Percentiles rank a stretch among this genome's conserved stretches.
phyloP scores from a whole-genome alignment of 1,140 invertebrate genomes.

The Ganaspis sp. region DNA sequence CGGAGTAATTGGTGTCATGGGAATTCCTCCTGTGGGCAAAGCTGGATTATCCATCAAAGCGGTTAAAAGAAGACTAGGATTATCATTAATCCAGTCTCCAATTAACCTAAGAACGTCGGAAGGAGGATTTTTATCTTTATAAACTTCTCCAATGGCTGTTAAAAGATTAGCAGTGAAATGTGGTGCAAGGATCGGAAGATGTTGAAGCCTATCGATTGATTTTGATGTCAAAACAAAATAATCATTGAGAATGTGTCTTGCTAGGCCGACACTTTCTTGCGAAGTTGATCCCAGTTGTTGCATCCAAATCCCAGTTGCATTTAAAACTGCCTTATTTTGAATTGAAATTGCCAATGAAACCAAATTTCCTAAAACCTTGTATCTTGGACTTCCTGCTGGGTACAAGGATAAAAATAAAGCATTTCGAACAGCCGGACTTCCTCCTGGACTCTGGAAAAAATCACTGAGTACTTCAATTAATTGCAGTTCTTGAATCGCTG shows the following conservation, averaged over 20 bases:
- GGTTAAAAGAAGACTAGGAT: constrained; percentile 82
- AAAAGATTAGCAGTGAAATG: constrained; percentile 89
- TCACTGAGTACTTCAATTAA: constrained; percentile 85
- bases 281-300: constrained; percentile 90
- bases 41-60: constrained; percentile 82
- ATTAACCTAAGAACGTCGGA: constrained; percentile 66
- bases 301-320: constrained; percentile 89
- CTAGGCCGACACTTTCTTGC: constrained; percentile 81
- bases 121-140: constrained; percentile 74
- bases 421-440: constrained; percentile 85
- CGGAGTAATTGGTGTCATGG: constrained; percentile 89
- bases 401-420: constrained; percentile 88
- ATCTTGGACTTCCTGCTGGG: constrained; percentile 80
- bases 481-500: constrained; percentile 84
- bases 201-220: constrained; percentile 80
- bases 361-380: constrained; percentile 85
- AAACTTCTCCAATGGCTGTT: constrained; percentile 87
- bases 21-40: constrained; percentile 85
- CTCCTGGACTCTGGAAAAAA: constrained; percentile 81
- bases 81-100: constrained; percentile 76
- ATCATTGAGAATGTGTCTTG: constrained; percentile 85
- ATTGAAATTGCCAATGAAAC: constrained; percentile 87
- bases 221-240: constrained; percentile 85
- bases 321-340: constrained; percentile 83
- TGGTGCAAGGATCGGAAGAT: constrained; percentile 82